A percentile compares a stretch with the other conserved stretches of the same genome.
Evolutionary conservation across 2,888 invertebrate genomes (phyloP).

Genomic region (Acleris cristana): DNA sequence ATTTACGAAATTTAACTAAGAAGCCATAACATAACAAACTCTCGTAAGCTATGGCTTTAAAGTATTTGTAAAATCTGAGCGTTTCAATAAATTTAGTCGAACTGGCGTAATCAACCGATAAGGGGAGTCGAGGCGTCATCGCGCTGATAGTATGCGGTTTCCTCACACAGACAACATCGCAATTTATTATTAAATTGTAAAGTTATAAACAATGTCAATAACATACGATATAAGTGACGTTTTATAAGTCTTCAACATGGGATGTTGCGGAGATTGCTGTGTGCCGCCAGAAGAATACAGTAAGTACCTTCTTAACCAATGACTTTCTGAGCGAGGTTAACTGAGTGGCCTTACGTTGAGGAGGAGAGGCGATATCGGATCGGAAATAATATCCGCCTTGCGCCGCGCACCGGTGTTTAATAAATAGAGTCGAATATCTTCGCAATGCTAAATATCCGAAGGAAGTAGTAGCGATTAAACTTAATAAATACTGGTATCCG

Average conservation of each 20-base stretch:
- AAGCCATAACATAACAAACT: conserved; percentile 9
- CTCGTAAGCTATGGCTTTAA: conserved; percentile 26
- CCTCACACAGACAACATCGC: conserved; percentile 1
- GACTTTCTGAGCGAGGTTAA: conserved; percentile 5
- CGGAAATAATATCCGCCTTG: conserved; percentile 20
- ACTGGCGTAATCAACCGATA: conserved; percentile 31
- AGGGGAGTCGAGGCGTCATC: conserved; percentile 7
- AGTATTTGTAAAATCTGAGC: neutral
- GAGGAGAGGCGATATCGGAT: conserved; percentile 12
- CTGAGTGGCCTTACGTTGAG: conserved; percentile 6
- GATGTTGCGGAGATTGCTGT: conserved; percentile 67
- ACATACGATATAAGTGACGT: neutral
- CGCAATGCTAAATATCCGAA: neutral
- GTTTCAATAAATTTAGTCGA: conserved; percentile 1
- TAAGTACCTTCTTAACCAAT: conserved; percentile 53
- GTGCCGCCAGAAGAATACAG: conserved; percentile 67
- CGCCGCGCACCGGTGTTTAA: conserved; percentile 8
- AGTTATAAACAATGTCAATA: conserved; percentile 4
- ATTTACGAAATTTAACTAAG: conserved; percentile 7
- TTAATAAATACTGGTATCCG: neutral
- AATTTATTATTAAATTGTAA: neutral
- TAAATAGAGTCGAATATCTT: neutral
- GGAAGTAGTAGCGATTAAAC: conserved; percentile 6
- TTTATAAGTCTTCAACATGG: conserved; percentile 53
- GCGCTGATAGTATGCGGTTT: conserved; percentile 20